Evolutionary conservation across 2,797 vertebrate species (phyloP), one percentile per base, ranked within the genome.

Genomic region (Adrianichthys oophorus): DNA sequence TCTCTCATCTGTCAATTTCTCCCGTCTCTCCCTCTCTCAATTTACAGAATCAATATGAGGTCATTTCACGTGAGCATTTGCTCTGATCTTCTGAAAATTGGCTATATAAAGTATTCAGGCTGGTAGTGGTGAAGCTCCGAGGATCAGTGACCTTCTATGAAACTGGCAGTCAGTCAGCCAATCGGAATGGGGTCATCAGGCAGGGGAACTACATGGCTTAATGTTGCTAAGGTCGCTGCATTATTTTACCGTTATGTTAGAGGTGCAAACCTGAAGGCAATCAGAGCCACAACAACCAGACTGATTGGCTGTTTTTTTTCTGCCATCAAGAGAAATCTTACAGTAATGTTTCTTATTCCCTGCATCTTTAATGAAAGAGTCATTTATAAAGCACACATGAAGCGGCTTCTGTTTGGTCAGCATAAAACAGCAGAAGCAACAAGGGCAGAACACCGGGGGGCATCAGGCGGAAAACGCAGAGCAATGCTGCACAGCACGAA

Each of bases 21-120:
- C 43, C 44, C 55, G 16, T n/a, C 59, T 41, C 32, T n/a, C 15
- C 16, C 19, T 49, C 74, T 73, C 78, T 82, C 76, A 67, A 71
- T 59, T 74, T 82, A 80, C 77, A 69, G 70, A 79, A 88, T 89
- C 87, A 84, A 85, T 85, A 82, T 62, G 15, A 78, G 74, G 82
- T 88, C 68, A 87, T 89, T 90, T 88, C 83, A 81, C 78, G 63
- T 73, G 72, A 72, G 74, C 60, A 41, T 72, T 65, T 68, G 61
- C 82, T 84, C 69, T 74, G 78, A 83, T 87, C 85, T 80, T 82
- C 81, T 64, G 73, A 86, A 89, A 89, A 86, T 85, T 69, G 56
- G 63, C 72, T 32, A 41, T 62, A 83, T 91, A 60, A 88, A 90
- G 88, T 76, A 90, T 89, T 87, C 83, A 90, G 70, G 41, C 51